Conservation (phyloP, 1,140 invertebrate species). For the Megalopta genalis region DNA sequence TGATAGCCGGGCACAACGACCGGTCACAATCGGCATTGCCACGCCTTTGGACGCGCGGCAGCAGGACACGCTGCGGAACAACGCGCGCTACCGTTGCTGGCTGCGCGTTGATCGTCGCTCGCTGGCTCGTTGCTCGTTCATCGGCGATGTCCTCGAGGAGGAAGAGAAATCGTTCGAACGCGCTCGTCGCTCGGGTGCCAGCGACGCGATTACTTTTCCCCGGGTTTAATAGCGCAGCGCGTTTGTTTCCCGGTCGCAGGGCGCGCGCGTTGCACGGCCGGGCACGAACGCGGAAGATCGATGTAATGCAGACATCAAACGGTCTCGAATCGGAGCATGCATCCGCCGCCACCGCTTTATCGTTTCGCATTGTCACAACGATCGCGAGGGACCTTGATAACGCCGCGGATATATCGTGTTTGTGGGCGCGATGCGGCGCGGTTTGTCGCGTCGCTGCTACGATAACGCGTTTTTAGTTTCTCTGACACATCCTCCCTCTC, state of each 20-base stretch:
- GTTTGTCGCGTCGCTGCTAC: neutral
- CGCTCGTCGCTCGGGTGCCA: neutral
- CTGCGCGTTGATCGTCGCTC: too few relatives aligned
- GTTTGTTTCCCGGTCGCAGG: too few relatives aligned
- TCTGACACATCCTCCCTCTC: neutral
- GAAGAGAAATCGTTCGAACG: constrained; percentile 36
- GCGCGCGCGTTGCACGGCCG: too few relatives aligned
- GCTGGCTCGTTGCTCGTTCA: too few relatives aligned
- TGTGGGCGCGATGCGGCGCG: neutral
- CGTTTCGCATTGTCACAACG: constrained; percentile 50
- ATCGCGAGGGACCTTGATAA: constrained; percentile 49
- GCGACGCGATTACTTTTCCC: constrained; percentile 15
- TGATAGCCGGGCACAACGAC: neutral
- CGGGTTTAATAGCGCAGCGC: constrained; percentile 13
- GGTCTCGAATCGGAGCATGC: constrained; percentile 50
- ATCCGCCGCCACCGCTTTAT: constrained; percentile 50
- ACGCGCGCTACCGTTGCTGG: too few relatives aligned
- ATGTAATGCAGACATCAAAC: constrained; percentile 36
- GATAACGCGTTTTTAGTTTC: constrained; percentile 41
- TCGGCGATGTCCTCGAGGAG: neutral
- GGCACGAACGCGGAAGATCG: constrained; percentile 13
- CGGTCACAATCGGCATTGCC: neutral
- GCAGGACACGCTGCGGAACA: too few relatives aligned
- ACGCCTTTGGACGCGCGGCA: neutral
- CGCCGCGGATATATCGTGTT: constrained; percentile 34